Percentiles rank a stretch among this genome's conserved stretches.
Evolutionary conservation across 2,888 invertebrate genomes (phyloP).

Genomic region (Norana najaformis): DNA sequence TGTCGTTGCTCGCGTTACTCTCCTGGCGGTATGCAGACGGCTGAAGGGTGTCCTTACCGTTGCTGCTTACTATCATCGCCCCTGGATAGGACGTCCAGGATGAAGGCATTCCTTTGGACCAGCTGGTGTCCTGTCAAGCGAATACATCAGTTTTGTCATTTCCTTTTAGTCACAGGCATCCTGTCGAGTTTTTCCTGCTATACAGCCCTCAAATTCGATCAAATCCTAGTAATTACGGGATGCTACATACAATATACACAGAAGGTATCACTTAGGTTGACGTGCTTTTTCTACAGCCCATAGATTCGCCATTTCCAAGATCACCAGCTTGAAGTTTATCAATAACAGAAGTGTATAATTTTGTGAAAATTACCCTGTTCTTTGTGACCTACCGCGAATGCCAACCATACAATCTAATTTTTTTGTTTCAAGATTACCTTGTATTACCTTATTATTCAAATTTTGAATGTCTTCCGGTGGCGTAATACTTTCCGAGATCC

Average conservation of each 20-base stretch:
- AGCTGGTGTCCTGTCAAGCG: background rate
- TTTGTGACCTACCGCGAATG: no score
- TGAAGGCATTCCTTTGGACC: background rate
- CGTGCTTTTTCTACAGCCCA: no score
- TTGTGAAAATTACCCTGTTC: no score
- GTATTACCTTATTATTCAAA: background rate
- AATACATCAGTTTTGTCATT: background rate
- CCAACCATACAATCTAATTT: background rate
- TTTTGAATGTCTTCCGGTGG: no score
- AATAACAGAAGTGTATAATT: no score
- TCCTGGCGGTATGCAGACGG: conserved; percentile 29
- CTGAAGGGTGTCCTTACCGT: conserved; percentile 26
- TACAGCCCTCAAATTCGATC: background rate
- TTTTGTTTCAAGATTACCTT: background rate
- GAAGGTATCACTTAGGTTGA: no score
- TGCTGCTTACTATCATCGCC: background rate
- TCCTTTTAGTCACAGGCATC: background rate
- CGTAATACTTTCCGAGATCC: background rate
- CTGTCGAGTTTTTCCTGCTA: background rate
- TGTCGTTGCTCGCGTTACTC: conserved; percentile 34
- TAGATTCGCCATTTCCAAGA: no score
- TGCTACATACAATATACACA: no score
- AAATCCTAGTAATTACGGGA: background rate
- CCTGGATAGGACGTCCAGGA: conserved; percentile 8
- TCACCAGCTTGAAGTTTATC: no score